phyloP scores from a whole-genome alignment of 2,888 invertebrate genomes.

The Achlya flavicornis region DNA sequence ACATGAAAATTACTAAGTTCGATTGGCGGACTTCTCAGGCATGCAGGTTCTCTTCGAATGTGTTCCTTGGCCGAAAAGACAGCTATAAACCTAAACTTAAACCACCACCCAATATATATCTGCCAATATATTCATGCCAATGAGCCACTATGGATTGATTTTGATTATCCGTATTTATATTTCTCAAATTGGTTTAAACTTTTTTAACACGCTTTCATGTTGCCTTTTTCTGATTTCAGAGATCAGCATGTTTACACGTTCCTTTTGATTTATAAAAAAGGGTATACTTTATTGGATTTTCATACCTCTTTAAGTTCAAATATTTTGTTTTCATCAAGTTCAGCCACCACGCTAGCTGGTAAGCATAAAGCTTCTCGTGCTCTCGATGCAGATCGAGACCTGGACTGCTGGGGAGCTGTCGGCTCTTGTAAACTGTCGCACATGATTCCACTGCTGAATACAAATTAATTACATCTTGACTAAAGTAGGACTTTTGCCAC shows the following conservation, averaged over 20 bases:
- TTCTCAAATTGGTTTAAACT: too few species aligned
- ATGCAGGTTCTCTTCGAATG: too few species aligned
- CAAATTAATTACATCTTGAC: background rate
- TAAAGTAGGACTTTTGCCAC: background rate
- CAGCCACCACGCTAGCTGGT: constrained; percentile 78
- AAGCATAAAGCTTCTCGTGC: constrained; percentile 70
- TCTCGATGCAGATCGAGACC: constrained; percentile 67
- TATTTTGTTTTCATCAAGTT: constrained; percentile 84
- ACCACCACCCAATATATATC: too few species aligned
- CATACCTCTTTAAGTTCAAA: constrained; percentile 86
- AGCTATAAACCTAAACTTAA: too few species aligned
- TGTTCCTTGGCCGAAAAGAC: too few species aligned
- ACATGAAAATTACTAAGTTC: too few species aligned
- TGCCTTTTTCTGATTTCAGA: too few species aligned
- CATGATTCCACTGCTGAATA: constrained; percentile 52
- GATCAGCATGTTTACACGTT: too few species aligned
- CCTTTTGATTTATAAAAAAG: background rate
- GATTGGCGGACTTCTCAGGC: too few species aligned
- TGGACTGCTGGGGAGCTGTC: constrained; percentile 49
- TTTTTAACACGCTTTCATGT: too few species aligned
- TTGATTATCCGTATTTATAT: background rate
- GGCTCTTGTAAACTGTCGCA: constrained; percentile 57
- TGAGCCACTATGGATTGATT: background rate
- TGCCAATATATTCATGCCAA: too few species aligned
- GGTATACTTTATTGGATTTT: constrained; percentile 11